Base-by-base conservation (phyloP, 2,888 invertebrate genomes). In the Melolontha melolontha region DNA sequence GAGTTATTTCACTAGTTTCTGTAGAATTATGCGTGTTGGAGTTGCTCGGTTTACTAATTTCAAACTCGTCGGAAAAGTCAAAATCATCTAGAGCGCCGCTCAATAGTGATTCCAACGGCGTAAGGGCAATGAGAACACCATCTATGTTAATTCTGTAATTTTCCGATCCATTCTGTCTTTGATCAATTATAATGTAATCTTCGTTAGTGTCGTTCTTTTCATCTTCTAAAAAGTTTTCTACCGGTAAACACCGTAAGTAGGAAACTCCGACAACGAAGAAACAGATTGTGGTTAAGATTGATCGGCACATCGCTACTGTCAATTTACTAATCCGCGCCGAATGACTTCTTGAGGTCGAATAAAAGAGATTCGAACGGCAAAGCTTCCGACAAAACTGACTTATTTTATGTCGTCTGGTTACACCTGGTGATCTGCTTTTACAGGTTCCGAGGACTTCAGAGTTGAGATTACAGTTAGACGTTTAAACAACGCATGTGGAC, bases 151-250 rank as follows among this genome's bases (percentile, higher is more conserved):
- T 82, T 14, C 91, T 85, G 72, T 89, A 87, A 83, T 94, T 94
- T 75, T 92, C 92, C 0, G 88, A 85, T 1, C 93, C 93, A 78
- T 92, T 93, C 79, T 94, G 94, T 6, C 92, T 84, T 78, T 93
- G 92, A 81, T 94, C 93, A 79, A 85, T 83, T 17, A 84, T 72
- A 55, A 82, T 81, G 71, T 83, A 82, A 67, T 82, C 78, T 70
- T 82, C 75, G 52, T 75, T 75, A 63, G 72, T 55, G n/a, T 54
- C 51, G 42, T 64, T 68, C 12, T 47, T 64, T 5, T 67, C 64
- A 14, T 52, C 51, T 17, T 11, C 42, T 6, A 41, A 12, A 42
- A 42, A 14, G 41, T 41, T 63, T n/a, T 47, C 47, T 1, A 47
- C 5, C 5, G 47, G 47, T n/a, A 47, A 16, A 47, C 5, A 1